These are phyloP conservation scores for Mohoua ochrocephala DNA, from an alignment of 2,113 vertebrate genomes.

Conservation along the genomic window DNA sequence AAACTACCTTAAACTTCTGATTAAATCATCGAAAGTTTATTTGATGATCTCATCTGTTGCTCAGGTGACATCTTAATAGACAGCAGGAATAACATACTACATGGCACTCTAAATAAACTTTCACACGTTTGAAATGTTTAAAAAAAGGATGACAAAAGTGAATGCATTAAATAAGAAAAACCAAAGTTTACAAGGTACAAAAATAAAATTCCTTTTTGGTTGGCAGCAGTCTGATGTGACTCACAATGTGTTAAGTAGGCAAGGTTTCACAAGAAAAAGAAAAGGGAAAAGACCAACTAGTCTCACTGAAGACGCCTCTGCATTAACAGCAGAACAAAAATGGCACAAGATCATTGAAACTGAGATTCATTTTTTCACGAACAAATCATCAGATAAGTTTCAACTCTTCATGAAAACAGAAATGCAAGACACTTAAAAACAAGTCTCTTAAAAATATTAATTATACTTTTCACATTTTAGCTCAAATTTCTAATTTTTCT, in stretches of 20 bases:
- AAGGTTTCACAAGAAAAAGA: background rate
- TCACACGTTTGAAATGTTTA: background rate
- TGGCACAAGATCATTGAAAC: background rate
- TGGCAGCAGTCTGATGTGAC: slow-evolving; percentile 22
- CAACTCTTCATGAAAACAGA: background rate
- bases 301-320: slow-evolving; percentile 27
- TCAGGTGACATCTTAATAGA: background rate
- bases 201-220: slow-evolving; percentile 18
- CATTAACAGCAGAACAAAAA: slow-evolving; percentile 7
- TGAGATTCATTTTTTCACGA: background rate
- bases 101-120: background rate
- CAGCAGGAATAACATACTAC: background rate
- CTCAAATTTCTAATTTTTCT: background rate
- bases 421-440: background rate
- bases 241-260: slow-evolving; percentile 11
- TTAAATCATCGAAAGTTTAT: background rate
- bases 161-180: background rate
- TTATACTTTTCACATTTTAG: background rate
- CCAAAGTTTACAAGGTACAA: background rate
- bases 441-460: background rate
- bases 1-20: background rate
- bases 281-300: slow-evolving; percentile 5
- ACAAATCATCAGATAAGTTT: background rate
- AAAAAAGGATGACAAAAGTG: background rate
- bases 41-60: background rate